A percentile compares a stretch with the other conserved stretches of the same genome.
Conservation (phyloP, 2,888 invertebrate species). For the Leucania comma region DNA sequence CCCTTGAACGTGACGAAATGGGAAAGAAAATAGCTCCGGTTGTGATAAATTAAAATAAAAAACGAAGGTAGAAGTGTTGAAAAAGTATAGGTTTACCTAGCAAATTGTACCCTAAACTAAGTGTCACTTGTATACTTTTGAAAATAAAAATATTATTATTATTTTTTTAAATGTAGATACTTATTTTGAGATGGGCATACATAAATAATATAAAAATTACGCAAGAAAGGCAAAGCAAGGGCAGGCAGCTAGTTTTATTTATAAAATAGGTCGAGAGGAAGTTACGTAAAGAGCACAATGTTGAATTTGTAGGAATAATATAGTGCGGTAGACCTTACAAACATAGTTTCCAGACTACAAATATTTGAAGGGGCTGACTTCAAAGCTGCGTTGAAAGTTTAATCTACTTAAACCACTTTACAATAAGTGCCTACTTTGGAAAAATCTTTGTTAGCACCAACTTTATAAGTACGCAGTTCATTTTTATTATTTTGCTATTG, state of each 20-base stretch:
- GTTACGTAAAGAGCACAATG: background rate
- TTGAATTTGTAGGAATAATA: slow-evolving; percentile 24
- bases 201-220: too few species aligned
- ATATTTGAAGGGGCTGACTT: slow-evolving; percentile 30
- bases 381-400: slow-evolving; percentile 13
- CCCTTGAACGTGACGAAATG: too few species aligned
- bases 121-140: too few species aligned
- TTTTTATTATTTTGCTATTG: slow-evolving; percentile 4
- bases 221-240: background rate
- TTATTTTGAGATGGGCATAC: too few species aligned
- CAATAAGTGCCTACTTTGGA: slow-evolving; percentile 2
- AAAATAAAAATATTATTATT: too few species aligned
- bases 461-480: background rate
- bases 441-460: background rate
- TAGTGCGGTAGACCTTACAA: slow-evolving; percentile 5
- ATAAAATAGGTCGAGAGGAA: background rate
- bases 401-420: slow-evolving; percentile 26
- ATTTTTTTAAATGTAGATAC: too few species aligned
- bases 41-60: too few species aligned
- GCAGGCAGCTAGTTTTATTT: background rate
- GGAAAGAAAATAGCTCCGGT: too few species aligned
- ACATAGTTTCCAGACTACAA: slow-evolving; percentile 26
- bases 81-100: too few species aligned
- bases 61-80: too few species aligned
- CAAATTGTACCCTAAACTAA: too few species aligned